Base-by-base conservation (phyloP, 30 jellyfish, hydroid and myxozoan species). In the Cassiopea xamachana region DNA sequence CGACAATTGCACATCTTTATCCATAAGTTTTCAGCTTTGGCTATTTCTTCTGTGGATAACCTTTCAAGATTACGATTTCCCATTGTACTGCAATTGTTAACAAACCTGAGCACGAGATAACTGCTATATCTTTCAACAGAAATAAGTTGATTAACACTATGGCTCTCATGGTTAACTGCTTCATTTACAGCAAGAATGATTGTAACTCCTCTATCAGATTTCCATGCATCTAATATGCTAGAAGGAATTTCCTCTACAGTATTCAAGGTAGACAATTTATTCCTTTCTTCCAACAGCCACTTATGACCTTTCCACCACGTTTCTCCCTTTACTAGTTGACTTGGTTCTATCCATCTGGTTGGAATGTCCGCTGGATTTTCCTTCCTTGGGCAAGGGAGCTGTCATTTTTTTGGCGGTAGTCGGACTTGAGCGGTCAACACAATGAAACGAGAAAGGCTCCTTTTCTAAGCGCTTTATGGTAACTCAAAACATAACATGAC, bases 311-410 rank as follows among this genome's bases (percentile, higher is more conserved):
- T 27, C 85, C 76, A 68, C 92, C 86, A 84, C 0, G 0, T 58
- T 51, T 39, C 13, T 2, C 2, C 27, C 67, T 46, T 48, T 13
- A 13, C 58, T 19, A 82, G n/a, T 39, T 86, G 51, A 27, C 27
- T 1, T 67, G 39, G 39, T 6, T 2, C n/a, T 15, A 39, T 18
- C 60, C 74, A 45, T 46, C 94, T 18, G 6, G 89, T 59, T 10
- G 89, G 84, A 14, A 87, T 75, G 78, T 87, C 89, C 6, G 94
- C 94, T 1, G 94, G 94, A 49, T 77, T 86, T n/a, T 86, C 88
- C 14, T 60, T 47, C 4, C 88, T 71, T 48, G 93, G 81, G 45
- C 71, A 58, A 72, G 76, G 94, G 44, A 61, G 12, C 94, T 27
- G 39, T 27, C 39, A 27, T 27, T 27, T 27, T 27, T 27, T 27